Conservation (phyloP, 2,888 invertebrate genomes). For the Uropetala carovei region DNA sequence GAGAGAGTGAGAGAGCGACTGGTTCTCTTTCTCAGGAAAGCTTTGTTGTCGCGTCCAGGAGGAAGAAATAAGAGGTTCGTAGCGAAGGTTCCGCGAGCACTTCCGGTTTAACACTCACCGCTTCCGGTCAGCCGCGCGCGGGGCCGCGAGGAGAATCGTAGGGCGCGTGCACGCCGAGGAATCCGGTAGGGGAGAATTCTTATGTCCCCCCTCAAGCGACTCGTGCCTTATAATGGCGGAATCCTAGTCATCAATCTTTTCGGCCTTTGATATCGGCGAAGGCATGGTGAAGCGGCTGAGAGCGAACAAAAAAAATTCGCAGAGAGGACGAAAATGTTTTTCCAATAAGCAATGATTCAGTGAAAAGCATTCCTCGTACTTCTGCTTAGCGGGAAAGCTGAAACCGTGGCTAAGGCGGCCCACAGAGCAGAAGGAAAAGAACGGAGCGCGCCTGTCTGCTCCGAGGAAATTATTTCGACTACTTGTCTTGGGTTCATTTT, state of each 20-base stretch:
- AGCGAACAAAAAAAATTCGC: too few species aligned
- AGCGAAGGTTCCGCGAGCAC: constrained; percentile 7
- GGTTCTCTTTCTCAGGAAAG: constrained; percentile 37
- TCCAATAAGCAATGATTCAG: not conserved
- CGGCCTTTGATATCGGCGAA: constrained; percentile 1
- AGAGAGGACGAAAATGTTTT: not conserved
- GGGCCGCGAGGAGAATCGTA: not conserved
- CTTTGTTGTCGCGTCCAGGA: constrained; percentile 21
- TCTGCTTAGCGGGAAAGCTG: not conserved
- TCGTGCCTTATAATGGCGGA: not conserved
- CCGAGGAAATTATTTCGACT: not conserved
- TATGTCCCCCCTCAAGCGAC: not conserved
- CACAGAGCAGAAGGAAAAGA: not conserved
- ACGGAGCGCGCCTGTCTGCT: not conserved
- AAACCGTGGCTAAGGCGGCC: not conserved
- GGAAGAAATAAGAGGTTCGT: not conserved
- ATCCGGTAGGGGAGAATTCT: not conserved
- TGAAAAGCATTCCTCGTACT: not conserved
- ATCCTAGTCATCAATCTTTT: not conserved
- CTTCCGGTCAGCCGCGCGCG: constrained; percentile 4
- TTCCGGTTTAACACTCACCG: not conserved
- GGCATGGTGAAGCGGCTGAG: not conserved
- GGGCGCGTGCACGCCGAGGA: not conserved
- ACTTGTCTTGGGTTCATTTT: not conserved
- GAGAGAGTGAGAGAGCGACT: constrained; percentile 26